These are phyloP conservation scores for Penaeus japonicus DNA, from an alignment of 1,140 invertebrate genomes.

Conservation along the genomic window DNA sequence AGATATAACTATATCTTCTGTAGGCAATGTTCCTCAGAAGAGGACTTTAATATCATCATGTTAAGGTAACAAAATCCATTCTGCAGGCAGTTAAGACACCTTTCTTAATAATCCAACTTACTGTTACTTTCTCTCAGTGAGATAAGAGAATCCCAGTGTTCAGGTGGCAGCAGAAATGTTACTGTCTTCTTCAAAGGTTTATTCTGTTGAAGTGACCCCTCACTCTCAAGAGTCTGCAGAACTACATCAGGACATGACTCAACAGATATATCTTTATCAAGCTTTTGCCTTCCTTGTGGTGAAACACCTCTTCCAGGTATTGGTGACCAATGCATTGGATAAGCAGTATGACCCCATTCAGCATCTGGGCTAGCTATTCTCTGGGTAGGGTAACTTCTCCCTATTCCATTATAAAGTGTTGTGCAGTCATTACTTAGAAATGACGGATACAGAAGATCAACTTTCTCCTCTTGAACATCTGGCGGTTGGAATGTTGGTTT, in stretches of 20 bases:
- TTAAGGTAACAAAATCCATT: background rate
- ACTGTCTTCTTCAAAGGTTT: constrained; percentile 33
- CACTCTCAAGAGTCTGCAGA: constrained; percentile 31
- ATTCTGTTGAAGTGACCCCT: background rate
- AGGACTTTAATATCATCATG: too few relatives aligned
- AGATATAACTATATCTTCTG: too few relatives aligned
- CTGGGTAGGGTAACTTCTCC: too few relatives aligned
- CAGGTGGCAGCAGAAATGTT: constrained; percentile 46
- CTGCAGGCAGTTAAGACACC: background rate
- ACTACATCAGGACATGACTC: constrained; percentile 44
- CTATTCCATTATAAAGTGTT: too few relatives aligned
- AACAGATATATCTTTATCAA: constrained; percentile 22
- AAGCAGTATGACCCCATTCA: too few relatives aligned
- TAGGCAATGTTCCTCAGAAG: too few relatives aligned
- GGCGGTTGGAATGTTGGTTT: too few relatives aligned
- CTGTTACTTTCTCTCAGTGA: constrained; percentile 38
- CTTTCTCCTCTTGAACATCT: too few relatives aligned
- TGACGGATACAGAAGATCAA: too few relatives aligned
- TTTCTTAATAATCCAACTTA: background rate
- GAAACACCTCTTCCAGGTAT: background rate
- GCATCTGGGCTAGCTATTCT: too few relatives aligned
- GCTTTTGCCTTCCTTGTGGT: background rate
- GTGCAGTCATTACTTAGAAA: too few relatives aligned
- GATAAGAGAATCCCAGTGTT: constrained; percentile 50
- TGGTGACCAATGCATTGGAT: too few relatives aligned